phyloP scores from a whole-genome alignment of 2,113 vertebrate genomes.

The Ctenomys sociabilis region DNA sequence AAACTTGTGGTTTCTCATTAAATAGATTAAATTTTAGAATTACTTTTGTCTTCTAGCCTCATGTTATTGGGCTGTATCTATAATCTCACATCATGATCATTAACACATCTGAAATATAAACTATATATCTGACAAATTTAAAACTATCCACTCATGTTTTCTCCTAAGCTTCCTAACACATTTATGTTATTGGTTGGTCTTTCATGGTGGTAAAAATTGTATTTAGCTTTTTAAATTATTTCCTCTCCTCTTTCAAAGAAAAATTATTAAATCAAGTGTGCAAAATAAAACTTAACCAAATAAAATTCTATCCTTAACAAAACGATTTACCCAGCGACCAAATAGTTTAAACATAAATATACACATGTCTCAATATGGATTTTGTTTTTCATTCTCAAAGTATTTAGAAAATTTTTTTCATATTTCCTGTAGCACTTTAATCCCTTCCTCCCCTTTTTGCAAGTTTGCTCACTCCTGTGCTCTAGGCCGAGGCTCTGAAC shows the following conservation, averaged over 20 bases:
- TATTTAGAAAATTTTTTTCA: background rate
- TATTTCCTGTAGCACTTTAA: background rate
- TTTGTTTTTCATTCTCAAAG: background rate
- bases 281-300: background rate
- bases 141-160: background rate
- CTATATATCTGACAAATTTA: background rate
- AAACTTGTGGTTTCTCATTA: background rate
- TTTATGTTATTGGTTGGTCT: background rate
- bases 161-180: background rate
- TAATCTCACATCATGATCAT: background rate
- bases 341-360: background rate
- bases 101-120: background rate
- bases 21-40: constrained; percentile 19
- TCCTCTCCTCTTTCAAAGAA: constrained; percentile 1
- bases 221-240: background rate
- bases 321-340: background rate
- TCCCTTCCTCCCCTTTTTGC: background rate
- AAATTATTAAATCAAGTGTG: background rate
- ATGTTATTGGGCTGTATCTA: background rate
- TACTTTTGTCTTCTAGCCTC: background rate
- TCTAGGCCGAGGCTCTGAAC: background rate
- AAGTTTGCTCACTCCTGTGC: background rate
- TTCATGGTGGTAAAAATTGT: background rate
- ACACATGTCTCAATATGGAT: background rate
- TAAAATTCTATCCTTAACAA: background rate